Evolutionary conservation across 2,888 invertebrate species (phyloP), one percentile per base, ranked within the genome.

Genomic region (Limenitis camilla): DNA sequence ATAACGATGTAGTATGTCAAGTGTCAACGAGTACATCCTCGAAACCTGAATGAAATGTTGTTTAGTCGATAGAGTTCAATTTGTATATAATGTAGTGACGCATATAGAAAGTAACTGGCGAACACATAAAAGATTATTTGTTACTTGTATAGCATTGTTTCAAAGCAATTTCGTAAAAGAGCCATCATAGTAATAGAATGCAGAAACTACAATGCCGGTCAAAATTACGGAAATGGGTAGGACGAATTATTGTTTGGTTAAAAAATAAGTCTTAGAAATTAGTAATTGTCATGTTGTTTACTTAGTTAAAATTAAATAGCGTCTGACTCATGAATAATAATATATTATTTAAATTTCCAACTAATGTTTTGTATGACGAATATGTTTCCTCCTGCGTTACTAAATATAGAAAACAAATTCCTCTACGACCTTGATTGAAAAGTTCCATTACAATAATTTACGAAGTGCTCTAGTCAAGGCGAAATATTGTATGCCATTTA

Each of bases 181-280:
- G 11, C 48, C 29, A 45, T 49, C 55, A 53, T 41, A 29, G 48
- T 30, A 53, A 50, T 45, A 48, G 44, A 52, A 47, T 49, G 38
- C 43, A 31, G n/a, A 28, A 42, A 38, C 31, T 30, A 11, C 6
- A 44, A 32, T 39, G 11, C 11, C 30, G 41, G 27, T 35, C 45
- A 52, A 53, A 50, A 44, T 44, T 47, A 43, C 56, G 56, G 53
- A 56, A 53, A 53, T 40, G 41, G 31, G n/a, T 42, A 41, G 39
- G 35, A 51, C 39, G 30, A 54, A 54, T 50, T 38, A 42, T 54
- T 50, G 40, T 36, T 41, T 38, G 35, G 30, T 40, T 19, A 19
- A 19, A 19, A 19, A 19, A 19, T 19, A 33, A 3, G 7, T 33
- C 3, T 33, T 9, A 2, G 35, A n/a, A n/a, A 33, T 7, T 33